A percentile compares a stretch with the other conserved stretches of the same genome.
phyloP scores from a whole-genome alignment of 2,888 invertebrate genomes.

The Polyploca ridens region DNA sequence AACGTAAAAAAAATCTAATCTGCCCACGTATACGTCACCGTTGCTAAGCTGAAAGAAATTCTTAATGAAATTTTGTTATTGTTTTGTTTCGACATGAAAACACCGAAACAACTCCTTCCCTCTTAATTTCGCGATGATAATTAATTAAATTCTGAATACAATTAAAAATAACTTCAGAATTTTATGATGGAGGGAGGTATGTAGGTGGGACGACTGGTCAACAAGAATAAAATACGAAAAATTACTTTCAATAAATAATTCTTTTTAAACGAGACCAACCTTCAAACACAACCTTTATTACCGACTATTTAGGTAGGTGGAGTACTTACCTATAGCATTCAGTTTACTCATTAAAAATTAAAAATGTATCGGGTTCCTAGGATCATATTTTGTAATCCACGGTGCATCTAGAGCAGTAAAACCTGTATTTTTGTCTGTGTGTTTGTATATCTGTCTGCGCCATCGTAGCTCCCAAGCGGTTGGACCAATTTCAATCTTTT shows the following conservation, averaged over 20 bases:
- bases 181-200: not conserved
- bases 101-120: not conserved
- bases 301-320: no score
- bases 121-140: not conserved
- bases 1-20: not conserved
- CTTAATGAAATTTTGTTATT: conserved; percentile 5
- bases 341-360: no score
- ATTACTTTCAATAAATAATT: not conserved
- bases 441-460: no score
- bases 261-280: not conserved
- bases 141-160: conserved; percentile 2
- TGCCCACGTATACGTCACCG: not conserved
- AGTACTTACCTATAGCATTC: no score
- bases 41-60: not conserved
- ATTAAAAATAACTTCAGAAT: not conserved
- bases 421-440: no score
- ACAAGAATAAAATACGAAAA: not conserved
- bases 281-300: no score
- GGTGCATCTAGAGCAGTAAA: no score
- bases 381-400: no score
- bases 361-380: no score
- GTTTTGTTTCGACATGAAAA: not conserved
- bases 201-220: not conserved
- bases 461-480: no score
- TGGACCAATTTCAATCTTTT: no score